Base-by-base conservation (phyloP, 2,888 invertebrate genomes). In the Aplocera efformata region DNA sequence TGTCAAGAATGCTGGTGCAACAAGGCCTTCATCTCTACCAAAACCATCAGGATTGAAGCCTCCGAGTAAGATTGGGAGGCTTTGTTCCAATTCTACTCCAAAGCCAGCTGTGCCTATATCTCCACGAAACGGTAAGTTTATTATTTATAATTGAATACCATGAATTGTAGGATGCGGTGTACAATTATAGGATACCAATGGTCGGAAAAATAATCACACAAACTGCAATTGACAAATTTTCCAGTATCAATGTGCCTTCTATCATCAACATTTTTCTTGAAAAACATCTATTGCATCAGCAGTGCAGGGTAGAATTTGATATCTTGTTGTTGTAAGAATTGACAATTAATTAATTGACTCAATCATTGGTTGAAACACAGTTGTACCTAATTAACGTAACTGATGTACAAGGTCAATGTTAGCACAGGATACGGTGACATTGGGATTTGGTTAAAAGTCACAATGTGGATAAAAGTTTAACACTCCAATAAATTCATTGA, bases 61-160 rank as follows among this genome's bases (percentile, higher is more conserved):
- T 33, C 92, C 92, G 3, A 88, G 90, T 28, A 92, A 92, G 78
- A 93, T 93, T 64, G 92, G 92, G 42, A 80, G 93, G 53, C 88
- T 92, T 24, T 92, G 93, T 62, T 89, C 90, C 55, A 89, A 90
- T 39, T 82, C 90, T 45, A 84, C 90, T 47, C 92, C 92, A 6
- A 92, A 93, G 73, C 92, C 92, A 48, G 90, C 92, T n/a, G 74
- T 93, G 38, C 92, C 93, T 21, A 83, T 90, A 30, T 88, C 91
- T 42, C 90, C 91, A 10, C 80, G 88, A 79, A 69, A 70, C 67
- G 88, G 89, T 88, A 63, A 88, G 88, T 80, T 35, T 47, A 35
- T 53, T 13, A 0, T 7, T 10, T 7, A 2, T n/a, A 6, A 7
- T 27, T 37, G 29, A 38, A 17, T 42, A 29, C 5, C n/a, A n/a